Evolutionary conservation across 2,797 vertebrate genomes (phyloP).

Genomic region (Ispidina picta): DNA sequence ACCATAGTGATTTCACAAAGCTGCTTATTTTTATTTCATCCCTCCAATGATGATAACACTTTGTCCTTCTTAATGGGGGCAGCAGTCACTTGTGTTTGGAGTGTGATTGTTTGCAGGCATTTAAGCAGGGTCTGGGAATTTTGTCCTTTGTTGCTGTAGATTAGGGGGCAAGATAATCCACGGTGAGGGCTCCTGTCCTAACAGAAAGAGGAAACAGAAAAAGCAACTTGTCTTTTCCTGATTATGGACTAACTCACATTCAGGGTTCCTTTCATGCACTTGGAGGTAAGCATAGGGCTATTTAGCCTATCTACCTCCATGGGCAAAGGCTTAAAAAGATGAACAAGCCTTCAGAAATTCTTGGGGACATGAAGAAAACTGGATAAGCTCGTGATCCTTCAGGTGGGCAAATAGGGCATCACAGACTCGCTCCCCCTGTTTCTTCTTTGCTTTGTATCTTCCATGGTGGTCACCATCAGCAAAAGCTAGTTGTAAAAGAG

Average conservation of each 20-base stretch:
- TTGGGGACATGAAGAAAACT: neutral
- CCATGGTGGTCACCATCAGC: neutral
- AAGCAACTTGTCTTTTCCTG: neutral
- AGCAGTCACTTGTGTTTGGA: neutral
- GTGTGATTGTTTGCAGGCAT: neutral
- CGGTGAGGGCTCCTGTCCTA: neutral
- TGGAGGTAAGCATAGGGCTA: neutral
- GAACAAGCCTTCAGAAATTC: neutral
- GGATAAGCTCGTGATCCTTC: neutral
- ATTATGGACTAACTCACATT: neutral
- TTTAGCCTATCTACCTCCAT: neutral
- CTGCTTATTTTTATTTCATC: neutral
- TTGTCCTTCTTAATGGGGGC: slow-evolving; percentile 39
- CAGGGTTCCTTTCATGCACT: neutral
- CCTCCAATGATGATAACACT: neutral
- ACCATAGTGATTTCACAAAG: neutral
- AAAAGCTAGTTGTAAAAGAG: neutral
- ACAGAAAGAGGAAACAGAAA: neutral
- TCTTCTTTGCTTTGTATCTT: neutral
- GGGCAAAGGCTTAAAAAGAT: neutral
- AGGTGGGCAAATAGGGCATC: neutral
- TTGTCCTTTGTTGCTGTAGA: neutral
- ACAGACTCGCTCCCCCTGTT: neutral
- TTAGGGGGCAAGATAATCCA: neutral
- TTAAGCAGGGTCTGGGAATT: neutral